Conservation (phyloP, 2,797 vertebrate species). For the Erethizon dorsatum region DNA sequence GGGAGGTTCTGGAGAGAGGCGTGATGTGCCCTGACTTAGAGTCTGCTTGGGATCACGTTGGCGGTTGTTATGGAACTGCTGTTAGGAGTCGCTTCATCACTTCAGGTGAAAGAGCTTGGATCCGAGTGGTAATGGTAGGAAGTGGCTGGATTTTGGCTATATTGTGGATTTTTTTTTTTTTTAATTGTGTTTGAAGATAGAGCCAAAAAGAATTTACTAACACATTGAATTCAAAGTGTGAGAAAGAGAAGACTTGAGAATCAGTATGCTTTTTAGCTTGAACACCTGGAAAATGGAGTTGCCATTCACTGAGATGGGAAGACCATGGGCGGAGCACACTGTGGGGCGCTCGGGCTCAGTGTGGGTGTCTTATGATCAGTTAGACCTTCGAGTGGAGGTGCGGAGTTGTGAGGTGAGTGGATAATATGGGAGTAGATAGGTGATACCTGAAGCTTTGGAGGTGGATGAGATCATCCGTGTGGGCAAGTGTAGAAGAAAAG, state of each 20-base stretch:
- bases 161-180: background rate
- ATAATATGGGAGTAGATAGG: background rate
- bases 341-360: background rate
- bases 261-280: background rate
- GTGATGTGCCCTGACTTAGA: background rate
- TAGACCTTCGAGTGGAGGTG: background rate
- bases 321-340: background rate
- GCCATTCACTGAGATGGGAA: background rate
- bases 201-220: background rate
- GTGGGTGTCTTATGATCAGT: background rate
- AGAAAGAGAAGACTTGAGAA: background rate
- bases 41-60: background rate
- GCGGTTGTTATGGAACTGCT: background rate
- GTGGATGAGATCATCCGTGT: background rate
- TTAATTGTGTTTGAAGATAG: conserved; percentile 4
- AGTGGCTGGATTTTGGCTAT: background rate
- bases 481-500: background rate
- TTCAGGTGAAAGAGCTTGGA: background rate
- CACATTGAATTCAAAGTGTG: background rate
- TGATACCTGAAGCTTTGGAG: background rate
- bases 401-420: background rate
- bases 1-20: background rate
- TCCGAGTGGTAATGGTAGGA: background rate
- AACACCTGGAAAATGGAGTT: conserved; percentile 5
- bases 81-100: background rate